Conservation (phyloP, 2,888 invertebrate species). For the Eutolmus rufibarbis region DNA sequence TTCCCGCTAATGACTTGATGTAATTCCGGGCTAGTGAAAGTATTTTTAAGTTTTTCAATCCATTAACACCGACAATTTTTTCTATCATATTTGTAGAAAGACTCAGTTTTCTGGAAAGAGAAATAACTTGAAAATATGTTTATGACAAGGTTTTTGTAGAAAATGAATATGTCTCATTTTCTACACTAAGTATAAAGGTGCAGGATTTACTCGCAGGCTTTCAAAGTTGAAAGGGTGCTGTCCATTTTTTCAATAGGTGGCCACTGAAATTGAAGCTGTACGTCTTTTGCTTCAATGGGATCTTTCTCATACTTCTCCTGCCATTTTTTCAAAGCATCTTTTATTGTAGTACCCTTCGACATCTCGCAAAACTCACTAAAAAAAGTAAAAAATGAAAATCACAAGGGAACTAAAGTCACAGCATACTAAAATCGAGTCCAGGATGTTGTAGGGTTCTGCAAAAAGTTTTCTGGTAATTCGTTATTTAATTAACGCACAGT, state of each 20-base stretch:
- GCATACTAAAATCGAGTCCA: neutral
- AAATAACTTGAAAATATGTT: neutral
- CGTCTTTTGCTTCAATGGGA: slow-evolving; percentile 74
- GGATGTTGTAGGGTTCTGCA: neutral
- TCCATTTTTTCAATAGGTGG: slow-evolving; percentile 98
- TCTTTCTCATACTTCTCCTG: slow-evolving; percentile 77
- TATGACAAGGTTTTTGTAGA: neutral
- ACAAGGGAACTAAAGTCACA: neutral
- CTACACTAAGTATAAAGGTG: too few species aligned
- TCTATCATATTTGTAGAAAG: slow-evolving; percentile 95
- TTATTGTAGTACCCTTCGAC: slow-evolving; percentile 78
- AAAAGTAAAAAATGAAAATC: neutral
- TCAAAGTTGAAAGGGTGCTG: slow-evolving; percentile 74
- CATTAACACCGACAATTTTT: slow-evolving; percentile 84
- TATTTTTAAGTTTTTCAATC: slow-evolving; percentile 82
- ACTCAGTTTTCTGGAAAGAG: slow-evolving; percentile 74
- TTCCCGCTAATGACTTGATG: slow-evolving; percentile 87
- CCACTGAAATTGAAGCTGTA: slow-evolving; percentile 85
- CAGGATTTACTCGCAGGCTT: slow-evolving; percentile 73
- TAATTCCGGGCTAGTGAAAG: slow-evolving; percentile 88
- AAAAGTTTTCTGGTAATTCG: neutral
- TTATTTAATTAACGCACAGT: too few species aligned
- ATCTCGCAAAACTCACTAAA: slow-evolving; percentile 54
- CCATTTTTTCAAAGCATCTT: slow-evolving; percentile 88
- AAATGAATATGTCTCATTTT: neutral